These are phyloP conservation scores for Drosophila quinaria DNA, from an alignment of 2,888 invertebrate genomes.

Conservation along the genomic window DNA sequence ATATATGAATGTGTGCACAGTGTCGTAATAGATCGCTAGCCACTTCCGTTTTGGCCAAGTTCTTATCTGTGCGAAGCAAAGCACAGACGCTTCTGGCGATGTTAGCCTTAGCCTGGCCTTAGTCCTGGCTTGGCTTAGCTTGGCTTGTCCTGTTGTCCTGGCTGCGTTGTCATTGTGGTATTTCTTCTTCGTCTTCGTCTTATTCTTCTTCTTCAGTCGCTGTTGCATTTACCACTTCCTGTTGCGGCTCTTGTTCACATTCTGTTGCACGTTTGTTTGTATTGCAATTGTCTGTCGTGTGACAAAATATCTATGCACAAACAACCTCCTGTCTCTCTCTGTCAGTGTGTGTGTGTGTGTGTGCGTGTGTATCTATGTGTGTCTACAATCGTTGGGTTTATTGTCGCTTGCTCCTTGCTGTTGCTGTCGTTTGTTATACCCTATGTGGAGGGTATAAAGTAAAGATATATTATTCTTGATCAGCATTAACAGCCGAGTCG, in stretches of 20 bases:
- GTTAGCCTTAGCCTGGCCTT: slow-evolving; percentile 40
- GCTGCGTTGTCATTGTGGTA: slow-evolving; percentile 24
- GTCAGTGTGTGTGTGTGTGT: slow-evolving; percentile 24
- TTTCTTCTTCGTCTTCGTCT: slow-evolving; percentile 29
- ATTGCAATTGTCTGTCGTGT: slow-evolving; percentile 72
- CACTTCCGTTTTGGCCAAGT: slow-evolving; percentile 66
- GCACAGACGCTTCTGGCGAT: slow-evolving; percentile 15
- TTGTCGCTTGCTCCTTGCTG: slow-evolving; percentile 50
- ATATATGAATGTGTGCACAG: slow-evolving; percentile 12
- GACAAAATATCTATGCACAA: slow-evolving; percentile 62
- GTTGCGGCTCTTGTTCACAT: slow-evolving; percentile 56
- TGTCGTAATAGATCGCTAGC: slow-evolving; percentile 74
- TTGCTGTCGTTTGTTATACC: slow-evolving; percentile 9
- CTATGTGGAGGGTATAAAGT: neutral
- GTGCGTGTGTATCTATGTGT: slow-evolving; percentile 24
- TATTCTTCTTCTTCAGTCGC: slow-evolving; percentile 55
- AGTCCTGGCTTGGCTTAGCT: slow-evolving; percentile 18
- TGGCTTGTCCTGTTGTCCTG: neutral
- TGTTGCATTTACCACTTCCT: slow-evolving; percentile 67
- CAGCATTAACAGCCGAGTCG: too few species aligned
- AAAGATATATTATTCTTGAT: too few species aligned
- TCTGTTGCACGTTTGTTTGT: slow-evolving; percentile 74
- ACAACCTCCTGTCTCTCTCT: slow-evolving; percentile 19
- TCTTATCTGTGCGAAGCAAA: slow-evolving; percentile 51
- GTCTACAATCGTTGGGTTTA: slow-evolving; percentile 57